Evolutionary conservation across 2,113 vertebrate species (phyloP), one percentile per base, ranked within the genome.

Genomic region (Coregonus clupeaformis): DNA sequence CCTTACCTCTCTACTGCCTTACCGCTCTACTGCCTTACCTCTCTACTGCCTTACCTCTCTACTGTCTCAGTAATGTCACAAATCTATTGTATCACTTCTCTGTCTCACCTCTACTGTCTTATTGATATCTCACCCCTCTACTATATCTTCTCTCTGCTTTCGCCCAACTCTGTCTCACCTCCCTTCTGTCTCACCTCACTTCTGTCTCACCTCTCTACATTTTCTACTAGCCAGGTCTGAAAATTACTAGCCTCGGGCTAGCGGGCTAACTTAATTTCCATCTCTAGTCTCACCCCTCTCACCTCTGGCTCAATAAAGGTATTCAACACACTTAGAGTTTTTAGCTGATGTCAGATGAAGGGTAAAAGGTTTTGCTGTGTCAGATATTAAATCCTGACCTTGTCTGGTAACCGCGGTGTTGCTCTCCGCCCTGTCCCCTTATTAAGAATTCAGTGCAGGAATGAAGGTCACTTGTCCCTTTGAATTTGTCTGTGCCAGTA

Each of bases 271-370:
- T 52, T 52, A 16, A 52, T 18, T 52, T 52, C 49, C 49, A 16
- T 52, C 3, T 42, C 49, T 52, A 4, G 49, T 52, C 32, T 32
- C 36, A 42, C 36, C 36, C 9, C 36, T 42, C 36, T 69, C 11
- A 69, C 42, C 22, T 49, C 42, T 45, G 42, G n/a, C 36, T 72
- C 16, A 47, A 60, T 27, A 24, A 81, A 22, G 57, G 57, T 7
- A 22, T 60, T 60, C 70, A 74, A 67, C 22, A 32, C 64, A 69
- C 68, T 9, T 2, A 79, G 67, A 1, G 68, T 25, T 13, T 68
- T 52, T 71, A 30, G 60, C 49, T 29, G 4, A 12, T 45, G 20
- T 66, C 72, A 71, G 77, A 74, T 68, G 6, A 79, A 85, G 74
- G 78, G 75, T 63, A 11, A 24, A 16, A 14, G 5, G 27, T 32